Conservation (phyloP, 2,888 invertebrate species). For the Agrochola lychnidis region DNA sequence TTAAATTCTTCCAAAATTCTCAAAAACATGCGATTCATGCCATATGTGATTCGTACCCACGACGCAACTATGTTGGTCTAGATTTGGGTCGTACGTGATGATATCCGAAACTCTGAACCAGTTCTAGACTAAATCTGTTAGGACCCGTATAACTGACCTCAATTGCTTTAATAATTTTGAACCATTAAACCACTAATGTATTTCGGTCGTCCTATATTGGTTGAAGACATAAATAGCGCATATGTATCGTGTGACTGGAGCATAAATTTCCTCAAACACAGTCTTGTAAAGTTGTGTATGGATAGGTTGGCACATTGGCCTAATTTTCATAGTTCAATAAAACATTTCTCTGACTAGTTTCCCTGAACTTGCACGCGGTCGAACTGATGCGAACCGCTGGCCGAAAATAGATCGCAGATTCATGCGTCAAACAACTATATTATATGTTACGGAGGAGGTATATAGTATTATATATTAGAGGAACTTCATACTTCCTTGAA, state of each 20-base stretch:
- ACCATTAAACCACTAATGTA: constrained; percentile 61
- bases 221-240: constrained; percentile 68
- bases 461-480: constrained; percentile 1
- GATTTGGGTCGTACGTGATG: constrained; percentile 84
- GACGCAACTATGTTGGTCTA: constrained; percentile 73
- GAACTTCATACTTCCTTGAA: no score
- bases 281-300: constrained; percentile 57
- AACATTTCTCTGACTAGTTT: constrained; percentile 84
- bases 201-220: constrained; percentile 63
- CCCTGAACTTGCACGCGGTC: constrained; percentile 86
- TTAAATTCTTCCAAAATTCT: constrained; percentile 33
- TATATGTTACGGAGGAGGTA: constrained; percentile 46
- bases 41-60: constrained; percentile 68
- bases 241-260: constrained; percentile 62
- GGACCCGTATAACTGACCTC: constrained; percentile 74
- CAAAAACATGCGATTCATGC: constrained; percentile 56
- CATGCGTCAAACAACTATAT: constrained; percentile 73
- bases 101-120: constrained; percentile 72
- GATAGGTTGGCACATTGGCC: constrained; percentile 79
- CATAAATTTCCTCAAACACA: constrained; percentile 66
- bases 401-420: constrained; percentile 78
- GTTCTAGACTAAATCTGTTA: constrained; percentile 74
- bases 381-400: constrained; percentile 71
- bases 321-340: constrained; percentile 82
- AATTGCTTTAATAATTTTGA: constrained; percentile 70